Conservation (phyloP, 1,140 invertebrate genomes). For the Orussus abietinus region DNA sequence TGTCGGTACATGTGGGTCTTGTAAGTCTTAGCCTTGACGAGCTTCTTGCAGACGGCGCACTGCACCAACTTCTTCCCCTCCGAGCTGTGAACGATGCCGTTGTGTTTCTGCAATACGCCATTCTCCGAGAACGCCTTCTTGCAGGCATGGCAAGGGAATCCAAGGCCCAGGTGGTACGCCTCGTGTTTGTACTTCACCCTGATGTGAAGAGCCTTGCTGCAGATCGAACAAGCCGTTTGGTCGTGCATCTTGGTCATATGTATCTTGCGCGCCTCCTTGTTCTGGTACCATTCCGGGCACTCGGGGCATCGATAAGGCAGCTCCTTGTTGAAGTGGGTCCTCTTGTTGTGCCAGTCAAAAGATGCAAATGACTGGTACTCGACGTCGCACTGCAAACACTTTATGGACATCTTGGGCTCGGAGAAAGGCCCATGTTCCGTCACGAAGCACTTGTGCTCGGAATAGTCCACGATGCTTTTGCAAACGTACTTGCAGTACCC, state of each 20-base stretch:
- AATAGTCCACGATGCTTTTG: slow-evolving; percentile 13
- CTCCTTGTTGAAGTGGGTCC: slow-evolving; percentile 20
- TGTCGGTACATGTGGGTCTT: too few species aligned
- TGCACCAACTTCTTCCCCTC: too few species aligned
- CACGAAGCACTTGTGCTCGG: slow-evolving; percentile 28
- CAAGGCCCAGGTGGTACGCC: slow-evolving; percentile 39
- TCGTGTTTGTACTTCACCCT: slow-evolving; percentile 27
- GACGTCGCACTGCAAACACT: slow-evolving; percentile 24
- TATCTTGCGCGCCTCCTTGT: slow-evolving; percentile 13
- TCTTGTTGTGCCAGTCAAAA: slow-evolving; percentile 33
- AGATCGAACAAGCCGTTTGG: slow-evolving; percentile 24
- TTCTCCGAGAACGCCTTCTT: slow-evolving; percentile 30
- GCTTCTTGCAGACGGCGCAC: too few species aligned
- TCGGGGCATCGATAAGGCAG: slow-evolving; percentile 28
- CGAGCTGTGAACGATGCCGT: too few species aligned
- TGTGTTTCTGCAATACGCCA: slow-evolving; percentile 16
- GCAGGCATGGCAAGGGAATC: slow-evolving; percentile 40
- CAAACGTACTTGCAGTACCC: slow-evolving; percentile 31
- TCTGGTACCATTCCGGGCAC: slow-evolving; percentile 29
- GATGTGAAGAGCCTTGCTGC: slow-evolving; percentile 22
- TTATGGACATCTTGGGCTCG: slow-evolving; percentile 19
- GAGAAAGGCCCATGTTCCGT: slow-evolving; percentile 16
- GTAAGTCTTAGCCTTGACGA: too few species aligned
- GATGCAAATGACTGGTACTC: slow-evolving; percentile 8
- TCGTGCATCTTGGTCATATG: slow-evolving; percentile 27